A percentile compares a stretch with the other conserved stretches of the same genome.
phyloP scores from a whole-genome alignment of 2,797 vertebrate species.

The Falco columbarius region DNA sequence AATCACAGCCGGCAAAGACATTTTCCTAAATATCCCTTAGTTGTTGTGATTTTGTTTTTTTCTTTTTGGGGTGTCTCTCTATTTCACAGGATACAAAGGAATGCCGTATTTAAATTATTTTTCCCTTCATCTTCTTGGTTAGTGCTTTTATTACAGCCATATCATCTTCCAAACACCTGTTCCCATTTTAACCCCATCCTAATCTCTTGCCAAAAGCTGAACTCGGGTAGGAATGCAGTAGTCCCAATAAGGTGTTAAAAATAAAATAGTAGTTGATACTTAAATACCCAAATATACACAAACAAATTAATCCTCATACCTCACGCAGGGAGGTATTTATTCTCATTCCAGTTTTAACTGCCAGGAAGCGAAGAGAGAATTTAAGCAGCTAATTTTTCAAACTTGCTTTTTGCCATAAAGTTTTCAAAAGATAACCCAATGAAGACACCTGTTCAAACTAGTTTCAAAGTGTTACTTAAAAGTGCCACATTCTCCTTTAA shows the following conservation, averaged over 20 bases:
- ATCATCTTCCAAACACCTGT: slow-evolving; percentile 46
- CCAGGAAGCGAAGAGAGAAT: slow-evolving; percentile 51
- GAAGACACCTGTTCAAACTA: neutral
- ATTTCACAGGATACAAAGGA: neutral
- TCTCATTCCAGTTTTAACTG: slow-evolving; percentile 53
- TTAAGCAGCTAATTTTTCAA: slow-evolving; percentile 39
- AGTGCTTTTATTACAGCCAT: neutral
- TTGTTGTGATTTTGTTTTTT: neutral
- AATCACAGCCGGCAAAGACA: neutral
- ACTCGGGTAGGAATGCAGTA: neutral
- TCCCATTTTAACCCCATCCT: slow-evolving; percentile 12
- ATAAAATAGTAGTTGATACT: slow-evolving; percentile 54
- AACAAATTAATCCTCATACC: slow-evolving; percentile 53
- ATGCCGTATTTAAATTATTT: neutral
- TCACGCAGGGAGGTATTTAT: slow-evolving; percentile 61
- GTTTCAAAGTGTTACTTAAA: neutral
- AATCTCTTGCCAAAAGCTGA: slow-evolving; percentile 51
- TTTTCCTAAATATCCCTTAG: neutral
- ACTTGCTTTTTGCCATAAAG: neutral
- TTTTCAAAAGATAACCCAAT: neutral
- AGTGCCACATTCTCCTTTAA: neutral
- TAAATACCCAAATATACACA: slow-evolving; percentile 48
- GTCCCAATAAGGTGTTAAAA: slow-evolving; percentile 51
- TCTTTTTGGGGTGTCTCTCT: neutral
- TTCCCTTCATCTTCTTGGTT: neutral